A percentile compares a stretch with the other conserved stretches of the same genome.
Evolutionary conservation across 2,113 vertebrate genomes (phyloP).

Genomic region (Euleptes europaea): DNA sequence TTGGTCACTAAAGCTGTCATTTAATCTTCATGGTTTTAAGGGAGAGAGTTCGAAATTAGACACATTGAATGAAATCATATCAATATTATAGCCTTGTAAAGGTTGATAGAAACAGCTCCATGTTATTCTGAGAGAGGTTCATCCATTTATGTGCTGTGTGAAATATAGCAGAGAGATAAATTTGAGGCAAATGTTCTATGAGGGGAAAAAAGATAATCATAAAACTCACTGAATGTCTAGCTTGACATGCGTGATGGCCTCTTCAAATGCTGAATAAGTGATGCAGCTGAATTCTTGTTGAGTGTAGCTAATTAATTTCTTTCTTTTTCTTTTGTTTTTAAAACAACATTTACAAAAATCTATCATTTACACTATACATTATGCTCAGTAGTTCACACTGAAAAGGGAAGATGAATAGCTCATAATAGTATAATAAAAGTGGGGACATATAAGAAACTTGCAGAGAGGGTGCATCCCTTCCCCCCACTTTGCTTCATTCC

Average conservation of each 20-base stretch:
- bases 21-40: constrained; percentile 5
- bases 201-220: constrained; percentile 37
- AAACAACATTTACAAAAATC: no score
- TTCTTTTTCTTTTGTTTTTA: neutral
- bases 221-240: constrained; percentile 32
- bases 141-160: constrained; percentile 44
- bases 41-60: neutral
- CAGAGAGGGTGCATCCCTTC: no score
- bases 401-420: no score
- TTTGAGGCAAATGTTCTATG: constrained; percentile 48
- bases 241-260: neutral
- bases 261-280: constrained; percentile 19
- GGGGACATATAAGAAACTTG: no score
- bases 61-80: constrained; percentile 46
- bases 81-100: constrained; percentile 55
- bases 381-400: no score
- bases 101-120: constrained; percentile 55
- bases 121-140: constrained; percentile 58
- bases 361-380: no score
- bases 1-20: constrained; percentile 48
- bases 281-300: constrained; percentile 1
- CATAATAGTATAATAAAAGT: no score
- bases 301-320: constrained; percentile 45
- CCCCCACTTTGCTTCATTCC: no score
- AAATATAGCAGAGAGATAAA: constrained; percentile 42